Evolutionary conservation across 2,113 vertebrate genomes (phyloP).

Genomic region (Miniopterus natalensis): DNA sequence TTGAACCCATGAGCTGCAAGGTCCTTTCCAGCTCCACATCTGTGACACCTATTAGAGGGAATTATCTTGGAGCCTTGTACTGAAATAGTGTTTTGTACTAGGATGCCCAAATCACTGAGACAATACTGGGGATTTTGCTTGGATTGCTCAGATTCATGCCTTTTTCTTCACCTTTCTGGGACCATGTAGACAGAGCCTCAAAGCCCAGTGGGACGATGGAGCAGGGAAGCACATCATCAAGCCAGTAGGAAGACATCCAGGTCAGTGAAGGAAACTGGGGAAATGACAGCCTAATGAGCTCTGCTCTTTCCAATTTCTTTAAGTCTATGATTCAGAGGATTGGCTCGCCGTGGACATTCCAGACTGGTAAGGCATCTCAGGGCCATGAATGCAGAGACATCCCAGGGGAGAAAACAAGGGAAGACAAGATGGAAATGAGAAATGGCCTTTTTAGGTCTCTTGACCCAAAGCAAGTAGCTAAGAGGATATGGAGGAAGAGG

Average conservation of each 20-base stretch:
- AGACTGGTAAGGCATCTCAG: constrained; percentile 74
- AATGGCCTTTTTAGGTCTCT: constrained; percentile 81
- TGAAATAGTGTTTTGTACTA: neutral
- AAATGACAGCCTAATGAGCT: constrained; percentile 79
- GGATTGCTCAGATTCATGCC: neutral
- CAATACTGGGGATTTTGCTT: constrained; percentile 57
- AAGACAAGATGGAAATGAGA: constrained; percentile 81
- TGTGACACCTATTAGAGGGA: neutral
- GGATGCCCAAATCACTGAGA: neutral
- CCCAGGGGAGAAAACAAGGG: constrained; percentile 83
- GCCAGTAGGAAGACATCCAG: constrained; percentile 64
- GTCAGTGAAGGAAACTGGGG: constrained; percentile 72
- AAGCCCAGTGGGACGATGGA: neutral
- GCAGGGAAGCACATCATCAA: neutral
- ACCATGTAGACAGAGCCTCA: neutral
- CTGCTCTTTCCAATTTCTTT: constrained; percentile 74
- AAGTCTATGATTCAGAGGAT: constrained; percentile 82
- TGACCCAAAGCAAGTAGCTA: constrained; percentile 77
- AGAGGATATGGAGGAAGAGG: constrained; percentile 84
- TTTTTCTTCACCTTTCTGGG: constrained; percentile 39
- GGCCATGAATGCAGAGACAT: constrained; percentile 73
- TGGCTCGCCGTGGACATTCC: constrained; percentile 76
- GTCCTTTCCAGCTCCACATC: constrained; percentile 21
- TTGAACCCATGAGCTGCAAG: constrained; percentile 28
- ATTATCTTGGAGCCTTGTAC: constrained; percentile 14